These are phyloP conservation scores for Zhengitettix transpicula DNA, from an alignment of 2,888 invertebrate species.

Conservation along the genomic window DNA sequence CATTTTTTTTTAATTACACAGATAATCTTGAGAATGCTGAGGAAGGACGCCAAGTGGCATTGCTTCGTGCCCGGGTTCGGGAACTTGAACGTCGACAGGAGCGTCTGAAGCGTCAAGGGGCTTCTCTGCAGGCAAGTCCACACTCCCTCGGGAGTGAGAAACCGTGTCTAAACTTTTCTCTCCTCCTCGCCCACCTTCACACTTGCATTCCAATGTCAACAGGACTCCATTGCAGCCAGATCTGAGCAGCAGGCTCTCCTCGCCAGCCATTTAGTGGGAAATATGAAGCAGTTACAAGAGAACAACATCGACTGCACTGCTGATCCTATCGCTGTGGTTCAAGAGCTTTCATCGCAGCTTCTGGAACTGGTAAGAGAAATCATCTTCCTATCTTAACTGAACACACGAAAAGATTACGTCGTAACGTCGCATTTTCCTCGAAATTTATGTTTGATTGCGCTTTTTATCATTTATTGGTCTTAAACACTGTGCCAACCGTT, in stretches of 20 bases:
- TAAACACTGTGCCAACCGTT: too few relatives aligned
- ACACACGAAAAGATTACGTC: not conserved
- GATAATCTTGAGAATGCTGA: not conserved
- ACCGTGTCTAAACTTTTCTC: conserved; percentile 10
- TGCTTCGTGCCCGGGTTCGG: conserved; percentile 9
- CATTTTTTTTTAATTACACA: not conserved
- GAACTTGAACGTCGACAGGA: conserved; percentile 15
- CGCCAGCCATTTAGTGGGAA: conserved; percentile 24
- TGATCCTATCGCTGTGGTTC: conserved; percentile 19
- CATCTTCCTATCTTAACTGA: too few relatives aligned
- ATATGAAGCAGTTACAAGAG: conserved; percentile 26
- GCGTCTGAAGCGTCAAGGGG: conserved; percentile 15
- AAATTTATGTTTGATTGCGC: too few relatives aligned
- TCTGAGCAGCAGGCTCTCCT: conserved; percentile 25
- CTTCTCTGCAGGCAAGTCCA: conserved; percentile 16
- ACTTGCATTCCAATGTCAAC: not conserved
- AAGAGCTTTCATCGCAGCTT: conserved; percentile 26
- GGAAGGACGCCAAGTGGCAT: conserved; percentile 7
- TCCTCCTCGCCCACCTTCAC: not conserved
- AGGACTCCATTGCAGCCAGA: conserved; percentile 22
- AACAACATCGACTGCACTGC: conserved; percentile 13
- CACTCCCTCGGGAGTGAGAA: not conserved
- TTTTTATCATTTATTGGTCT: too few relatives aligned
- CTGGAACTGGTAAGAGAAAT: conserved; percentile 24
- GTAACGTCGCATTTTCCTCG: not conserved